A percentile compares a stretch with the other conserved stretches of the same genome.
Conservation (phyloP, 2,888 invertebrate genomes). For the Polia nebulosa region DNA sequence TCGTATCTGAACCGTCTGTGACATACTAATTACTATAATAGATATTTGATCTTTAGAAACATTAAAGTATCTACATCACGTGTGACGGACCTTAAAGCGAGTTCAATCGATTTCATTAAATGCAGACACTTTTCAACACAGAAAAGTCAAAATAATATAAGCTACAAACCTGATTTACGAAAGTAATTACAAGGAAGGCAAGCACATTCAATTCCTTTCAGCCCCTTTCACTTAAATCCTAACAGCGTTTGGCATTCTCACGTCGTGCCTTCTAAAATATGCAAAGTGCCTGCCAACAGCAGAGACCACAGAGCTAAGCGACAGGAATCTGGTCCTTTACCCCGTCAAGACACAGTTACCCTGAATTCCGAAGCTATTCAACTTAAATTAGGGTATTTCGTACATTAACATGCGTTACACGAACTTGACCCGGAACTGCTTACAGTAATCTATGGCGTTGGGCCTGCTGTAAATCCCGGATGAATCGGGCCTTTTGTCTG, state of each 20-base stretch:
- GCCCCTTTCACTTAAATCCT: constrained; percentile 23
- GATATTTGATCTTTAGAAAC: no score
- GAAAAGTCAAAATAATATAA: neutral
- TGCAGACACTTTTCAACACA: no score
- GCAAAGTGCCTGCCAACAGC: constrained; percentile 45
- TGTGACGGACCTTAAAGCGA: no score
- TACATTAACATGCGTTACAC: constrained; percentile 46
- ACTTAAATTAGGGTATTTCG: constrained; percentile 35
- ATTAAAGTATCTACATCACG: no score
- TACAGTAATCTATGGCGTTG: constrained; percentile 39
- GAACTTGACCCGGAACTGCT: constrained; percentile 28
- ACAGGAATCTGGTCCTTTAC: constrained; percentile 28
- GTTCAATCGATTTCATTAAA: neutral
- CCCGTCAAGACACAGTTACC: constrained; percentile 6
- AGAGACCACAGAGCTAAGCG: neutral
- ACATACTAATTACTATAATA: no score
- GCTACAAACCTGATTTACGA: neutral
- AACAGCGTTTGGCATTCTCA: constrained; percentile 28
- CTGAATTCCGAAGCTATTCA: constrained; percentile 27
- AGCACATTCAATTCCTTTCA: constrained; percentile 28
- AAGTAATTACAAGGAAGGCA: constrained; percentile 20
- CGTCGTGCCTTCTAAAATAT: constrained; percentile 37
- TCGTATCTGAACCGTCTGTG: no score
- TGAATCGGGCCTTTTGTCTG: constrained; percentile 1
- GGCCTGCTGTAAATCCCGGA: constrained; percentile 44